These are phyloP conservation scores for Sitophilus oryzae DNA, from an alignment of 1,140 invertebrate genomes.

Conservation along the genomic window DNA sequence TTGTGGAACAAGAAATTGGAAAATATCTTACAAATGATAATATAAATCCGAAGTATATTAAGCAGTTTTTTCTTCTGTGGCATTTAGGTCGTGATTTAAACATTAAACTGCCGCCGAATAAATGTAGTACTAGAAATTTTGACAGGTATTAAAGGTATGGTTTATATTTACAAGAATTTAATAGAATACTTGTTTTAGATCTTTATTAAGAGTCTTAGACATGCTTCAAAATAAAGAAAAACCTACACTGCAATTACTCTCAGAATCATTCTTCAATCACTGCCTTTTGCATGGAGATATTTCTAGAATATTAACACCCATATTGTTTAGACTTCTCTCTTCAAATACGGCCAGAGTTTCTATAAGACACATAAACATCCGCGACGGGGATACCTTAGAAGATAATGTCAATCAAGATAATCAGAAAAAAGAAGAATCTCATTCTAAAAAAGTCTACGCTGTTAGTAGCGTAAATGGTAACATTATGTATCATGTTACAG, in stretches of 20 bases:
- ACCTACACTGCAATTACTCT: slow-evolving; percentile 61
- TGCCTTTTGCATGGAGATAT: slow-evolving; percentile 71
- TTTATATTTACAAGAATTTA: no score
- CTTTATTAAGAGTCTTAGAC: slow-evolving; percentile 70
- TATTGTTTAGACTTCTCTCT: slow-evolving; percentile 72
- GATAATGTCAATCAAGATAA: slow-evolving; percentile 40
- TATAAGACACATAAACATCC: slow-evolving; percentile 75
- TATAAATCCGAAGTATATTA: slow-evolving; percentile 58
- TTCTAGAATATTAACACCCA: slow-evolving; percentile 70
- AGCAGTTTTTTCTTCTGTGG: slow-evolving; percentile 73
- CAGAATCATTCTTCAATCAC: slow-evolving; percentile 68
- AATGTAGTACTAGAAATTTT: slow-evolving; percentile 47
- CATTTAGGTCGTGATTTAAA: slow-evolving; percentile 68
- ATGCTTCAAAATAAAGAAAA: slow-evolving; percentile 64
- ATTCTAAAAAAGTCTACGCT: slow-evolving; percentile 67
- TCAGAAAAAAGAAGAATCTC: slow-evolving; percentile 44
- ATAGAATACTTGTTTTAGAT: slow-evolving; percentile 47
- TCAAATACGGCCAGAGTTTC: slow-evolving; percentile 79
- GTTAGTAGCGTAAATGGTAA: slow-evolving; percentile 83
- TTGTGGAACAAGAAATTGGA: slow-evolving; percentile 67
- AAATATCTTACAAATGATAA: slow-evolving; percentile 47
- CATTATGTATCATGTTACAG: slow-evolving; percentile 74
- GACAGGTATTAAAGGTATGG: slow-evolving; percentile 47
- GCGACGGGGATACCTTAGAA: slow-evolving; percentile 55
- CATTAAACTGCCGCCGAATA: slow-evolving; percentile 42